Base-by-base conservation (phyloP, 92 coral and sea anemone genomes). In the Phenganax stokvisi region DNA sequence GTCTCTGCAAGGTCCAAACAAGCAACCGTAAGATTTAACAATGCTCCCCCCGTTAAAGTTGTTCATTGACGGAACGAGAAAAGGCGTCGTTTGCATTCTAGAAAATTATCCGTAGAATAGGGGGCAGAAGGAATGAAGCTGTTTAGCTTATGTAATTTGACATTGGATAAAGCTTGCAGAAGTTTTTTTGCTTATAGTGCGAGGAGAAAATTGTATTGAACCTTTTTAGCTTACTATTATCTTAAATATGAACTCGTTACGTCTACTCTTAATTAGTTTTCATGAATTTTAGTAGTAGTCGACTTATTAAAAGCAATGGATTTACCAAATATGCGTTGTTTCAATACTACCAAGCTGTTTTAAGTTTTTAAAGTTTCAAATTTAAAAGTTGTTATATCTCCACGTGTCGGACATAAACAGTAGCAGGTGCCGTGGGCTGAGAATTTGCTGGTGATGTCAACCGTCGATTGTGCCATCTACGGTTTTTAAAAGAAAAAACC, bases 31-130 rank as follows among this genome's bases (percentile, higher is more conserved):
- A 90, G 91, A 77, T 90, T 97, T 3, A 88, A 89, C 29, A 97
- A 94, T 84, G 85, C 96, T 52, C 90, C 96, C 53, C 98, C 98
- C 51, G 90, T 94, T 15, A 94, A 94, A 89, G 98, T 94, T 16
- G 98, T 94, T 8, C 97, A 94, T 72, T 94, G 81, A 88, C 9
- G 29, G 11, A 16, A 51, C 12, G 70, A 5, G 30, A 28, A 64
- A 64, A 20, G 0, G 37, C 9, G 70, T 6, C 3, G 37, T 0
- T 6, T 17, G 5, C 37, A 37, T 68, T 13, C 30, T 30, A 20
- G n/a, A 13, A 51, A 66, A 30, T 68, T 30, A 68, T 12, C 37
- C 70, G 27, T n/a, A 1, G 67, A 56, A 10, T 61, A 28, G 4
- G 9, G 12, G 6, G 66, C 66, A 60, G 12, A 6, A 60, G 17